A percentile compares a stretch with the other conserved stretches of the same genome.
These are phyloP conservation scores for Mythimna impura DNA, from an alignment of 2,888 invertebrate species.

Conservation along the genomic window DNA sequence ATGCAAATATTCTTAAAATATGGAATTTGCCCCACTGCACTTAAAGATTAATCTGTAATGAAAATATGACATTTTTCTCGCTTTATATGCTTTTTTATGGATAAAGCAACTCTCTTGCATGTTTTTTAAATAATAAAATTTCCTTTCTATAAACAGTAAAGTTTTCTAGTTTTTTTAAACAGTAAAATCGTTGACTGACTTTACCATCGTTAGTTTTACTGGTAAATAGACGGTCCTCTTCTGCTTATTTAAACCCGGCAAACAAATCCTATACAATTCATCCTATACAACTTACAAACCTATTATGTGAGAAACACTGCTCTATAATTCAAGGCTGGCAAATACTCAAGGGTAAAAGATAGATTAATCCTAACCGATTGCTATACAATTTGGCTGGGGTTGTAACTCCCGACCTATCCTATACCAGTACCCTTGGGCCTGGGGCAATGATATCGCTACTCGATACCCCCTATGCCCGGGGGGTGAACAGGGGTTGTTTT, in stretches of 20 bases:
- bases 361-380: constrained; percentile 56
- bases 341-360: constrained; percentile 46
- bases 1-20: too few relatives aligned
- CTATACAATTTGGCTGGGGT: constrained; percentile 49
- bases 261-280: not conserved
- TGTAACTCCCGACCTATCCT: constrained; percentile 53
- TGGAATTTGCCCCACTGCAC: too few relatives aligned
- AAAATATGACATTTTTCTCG: too few relatives aligned
- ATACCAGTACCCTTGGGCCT: constrained; percentile 52
- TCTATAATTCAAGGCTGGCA: constrained; percentile 38
- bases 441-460: constrained; percentile 60
- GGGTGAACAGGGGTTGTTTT: constrained; percentile 58
- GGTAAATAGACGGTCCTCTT: not conserved
- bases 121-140: too few relatives aligned
- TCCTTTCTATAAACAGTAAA: too few relatives aligned
- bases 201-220: too few relatives aligned
- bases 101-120: too few relatives aligned
- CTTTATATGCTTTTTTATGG: too few relatives aligned
- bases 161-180: too few relatives aligned
- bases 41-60: too few relatives aligned
- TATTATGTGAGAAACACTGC: constrained; percentile 8
- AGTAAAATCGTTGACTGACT: too few relatives aligned
- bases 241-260: not conserved
- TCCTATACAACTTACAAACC: not conserved
- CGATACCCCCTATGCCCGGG: constrained; percentile 50